Conservation (phyloP, 2,797 vertebrate genomes). For the Perodicticus potto region DNA sequence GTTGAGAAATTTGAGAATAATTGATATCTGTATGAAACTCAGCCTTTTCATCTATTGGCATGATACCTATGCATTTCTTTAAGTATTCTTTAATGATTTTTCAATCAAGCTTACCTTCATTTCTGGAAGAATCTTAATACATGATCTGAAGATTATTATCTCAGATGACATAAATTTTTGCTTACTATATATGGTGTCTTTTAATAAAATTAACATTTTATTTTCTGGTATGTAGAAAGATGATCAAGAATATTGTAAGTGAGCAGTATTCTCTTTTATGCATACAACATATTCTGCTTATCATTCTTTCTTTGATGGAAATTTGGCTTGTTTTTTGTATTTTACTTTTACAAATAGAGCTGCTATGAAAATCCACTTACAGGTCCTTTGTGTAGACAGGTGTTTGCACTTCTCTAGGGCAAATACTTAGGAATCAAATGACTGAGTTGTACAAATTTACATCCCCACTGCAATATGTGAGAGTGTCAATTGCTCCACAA, state of each 20-base stretch:
- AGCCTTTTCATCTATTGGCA: background rate
- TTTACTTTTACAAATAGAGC: background rate
- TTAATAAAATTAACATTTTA: background rate
- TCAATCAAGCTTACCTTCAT: background rate
- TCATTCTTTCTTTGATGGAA: background rate
- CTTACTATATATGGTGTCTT: background rate
- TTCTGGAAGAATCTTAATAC: background rate
- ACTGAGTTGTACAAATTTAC: background rate
- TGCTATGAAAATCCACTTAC: background rate
- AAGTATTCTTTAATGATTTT: background rate
- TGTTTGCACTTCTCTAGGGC: background rate
- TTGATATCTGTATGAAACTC: background rate
- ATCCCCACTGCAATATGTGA: background rate
- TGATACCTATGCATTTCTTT: background rate
- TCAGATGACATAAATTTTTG: background rate
- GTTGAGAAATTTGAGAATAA: background rate
- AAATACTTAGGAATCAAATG: background rate
- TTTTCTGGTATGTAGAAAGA: background rate
- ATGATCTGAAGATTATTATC: background rate
- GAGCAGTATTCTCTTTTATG: background rate
- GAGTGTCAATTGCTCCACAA: background rate
- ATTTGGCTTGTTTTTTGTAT: background rate
- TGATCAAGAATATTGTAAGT: background rate
- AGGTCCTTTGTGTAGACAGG: background rate
- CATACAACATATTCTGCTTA: background rate